phyloP scores from a whole-genome alignment of 2,113 vertebrate genomes.

The Sus scrofa region DNA sequence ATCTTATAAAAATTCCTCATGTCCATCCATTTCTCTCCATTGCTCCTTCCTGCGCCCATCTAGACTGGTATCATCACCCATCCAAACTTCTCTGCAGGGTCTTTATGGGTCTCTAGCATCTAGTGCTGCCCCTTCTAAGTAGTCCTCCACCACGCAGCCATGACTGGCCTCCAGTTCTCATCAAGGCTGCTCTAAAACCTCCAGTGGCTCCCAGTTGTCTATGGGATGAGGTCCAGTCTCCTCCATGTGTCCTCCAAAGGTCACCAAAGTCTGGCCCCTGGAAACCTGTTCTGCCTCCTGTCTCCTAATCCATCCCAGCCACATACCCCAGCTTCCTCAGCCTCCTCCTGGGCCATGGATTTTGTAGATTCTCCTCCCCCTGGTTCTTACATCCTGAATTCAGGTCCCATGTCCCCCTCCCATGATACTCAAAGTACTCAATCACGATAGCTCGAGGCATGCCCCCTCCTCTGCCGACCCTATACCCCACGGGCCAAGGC shows the following conservation, averaged over 20 bases:
- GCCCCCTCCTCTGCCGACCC: not conserved
- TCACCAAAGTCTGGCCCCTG: no score
- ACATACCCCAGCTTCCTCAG: not conserved
- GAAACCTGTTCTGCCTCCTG: no score
- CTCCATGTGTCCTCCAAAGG: no score
- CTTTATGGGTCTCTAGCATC: not conserved
- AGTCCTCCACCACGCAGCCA: not conserved
- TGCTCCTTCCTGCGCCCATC: not conserved
- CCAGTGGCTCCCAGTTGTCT: not conserved
- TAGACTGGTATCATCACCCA: not conserved
- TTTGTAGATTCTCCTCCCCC: not conserved
- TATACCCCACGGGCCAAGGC: not conserved
- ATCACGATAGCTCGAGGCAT: not conserved
- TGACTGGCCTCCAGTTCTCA: not conserved
- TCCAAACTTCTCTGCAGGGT: not conserved
- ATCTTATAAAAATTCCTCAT: not conserved
- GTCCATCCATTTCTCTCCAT: not conserved
- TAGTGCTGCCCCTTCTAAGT: rapidly evolving
- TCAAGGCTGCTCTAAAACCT: not conserved
- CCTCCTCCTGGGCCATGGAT: not conserved
- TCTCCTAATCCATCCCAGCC: no score
- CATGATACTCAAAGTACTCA: not conserved
- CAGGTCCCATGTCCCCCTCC: not conserved
- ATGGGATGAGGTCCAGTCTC: not conserved
- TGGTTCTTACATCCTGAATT: not conserved